A percentile compares a stretch with the other conserved stretches of the same genome.
phyloP scores from a whole-genome alignment of 2,888 invertebrate genomes.

The Drosophila borealis region DNA sequence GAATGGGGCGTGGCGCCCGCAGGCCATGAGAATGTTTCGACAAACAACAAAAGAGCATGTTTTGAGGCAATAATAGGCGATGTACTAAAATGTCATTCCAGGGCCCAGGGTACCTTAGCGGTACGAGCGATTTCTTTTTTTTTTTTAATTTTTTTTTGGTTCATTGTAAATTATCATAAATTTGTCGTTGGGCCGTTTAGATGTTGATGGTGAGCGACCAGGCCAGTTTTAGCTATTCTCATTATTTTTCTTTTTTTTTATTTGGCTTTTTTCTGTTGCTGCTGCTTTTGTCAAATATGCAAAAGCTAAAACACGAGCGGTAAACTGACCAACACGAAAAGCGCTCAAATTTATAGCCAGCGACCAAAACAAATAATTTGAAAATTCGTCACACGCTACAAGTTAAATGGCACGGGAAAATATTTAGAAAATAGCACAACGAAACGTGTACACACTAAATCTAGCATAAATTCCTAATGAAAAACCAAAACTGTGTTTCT shows the following conservation, averaged over 20 bases:
- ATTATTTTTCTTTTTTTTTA: constrained; percentile 22
- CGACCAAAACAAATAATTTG: constrained; percentile 77
- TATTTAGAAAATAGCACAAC: not conserved
- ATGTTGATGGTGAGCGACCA: constrained; percentile 53
- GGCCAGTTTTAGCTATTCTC: constrained; percentile 41
- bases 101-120: constrained; percentile 52
- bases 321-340: constrained; percentile 65
- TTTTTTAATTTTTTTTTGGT: constrained; percentile 38
- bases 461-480: not conserved
- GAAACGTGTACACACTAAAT: constrained; percentile 4
- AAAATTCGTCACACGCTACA: constrained; percentile 78
- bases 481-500: too few relatives aligned
- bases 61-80: constrained; percentile 80
- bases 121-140: constrained; percentile 30
- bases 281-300: constrained; percentile 70
- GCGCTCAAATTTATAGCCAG: constrained; percentile 66
- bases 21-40: constrained; percentile 76
- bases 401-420: constrained; percentile 36
- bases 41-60: constrained; percentile 82
- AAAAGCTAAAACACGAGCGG: constrained; percentile 39
- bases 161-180: constrained; percentile 78
- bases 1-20: constrained; percentile 55
- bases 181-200: constrained; percentile 77
- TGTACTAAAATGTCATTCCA: constrained; percentile 80
- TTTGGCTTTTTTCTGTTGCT: constrained; percentile 7